Evolutionary conservation across 2,113 vertebrate genomes (phyloP).

Genomic region (Xiphorhynchus elegans): DNA sequence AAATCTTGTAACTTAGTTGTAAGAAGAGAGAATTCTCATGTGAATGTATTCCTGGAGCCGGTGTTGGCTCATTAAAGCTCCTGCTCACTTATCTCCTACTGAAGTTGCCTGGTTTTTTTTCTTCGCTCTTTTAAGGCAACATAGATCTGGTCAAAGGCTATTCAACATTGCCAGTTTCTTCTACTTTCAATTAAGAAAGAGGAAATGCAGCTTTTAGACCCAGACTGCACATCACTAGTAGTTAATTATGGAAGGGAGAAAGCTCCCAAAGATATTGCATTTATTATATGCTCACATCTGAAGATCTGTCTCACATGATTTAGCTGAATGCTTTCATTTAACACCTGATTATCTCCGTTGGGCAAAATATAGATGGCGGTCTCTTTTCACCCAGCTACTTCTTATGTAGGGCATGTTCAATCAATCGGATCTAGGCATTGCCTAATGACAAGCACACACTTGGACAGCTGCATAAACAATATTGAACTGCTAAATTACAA

Average conservation of each 20-base stretch:
- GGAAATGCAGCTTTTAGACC: not conserved
- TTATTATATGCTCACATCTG: not conserved
- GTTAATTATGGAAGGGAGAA: not conserved
- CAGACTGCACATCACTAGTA: not conserved
- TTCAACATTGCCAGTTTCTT: not conserved
- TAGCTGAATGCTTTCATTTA: not conserved
- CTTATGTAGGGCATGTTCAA: not conserved
- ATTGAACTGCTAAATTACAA: not conserved
- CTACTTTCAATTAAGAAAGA: not conserved
- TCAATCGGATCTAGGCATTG: not conserved
- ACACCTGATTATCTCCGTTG: not conserved
- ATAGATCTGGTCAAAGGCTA: not conserved
- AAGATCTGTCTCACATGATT: not conserved
- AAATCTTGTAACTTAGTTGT: too few species aligned
- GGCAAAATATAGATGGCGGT: not conserved
- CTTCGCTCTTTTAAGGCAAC: too few species aligned
- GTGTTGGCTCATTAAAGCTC: too few species aligned
- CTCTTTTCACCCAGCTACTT: not conserved
- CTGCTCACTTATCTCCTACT: too few species aligned
- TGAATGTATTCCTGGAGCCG: too few species aligned
- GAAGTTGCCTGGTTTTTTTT: too few species aligned
- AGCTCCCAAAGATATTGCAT: not conserved
- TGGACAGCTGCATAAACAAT: not conserved
- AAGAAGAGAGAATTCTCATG: too few species aligned
- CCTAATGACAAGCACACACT: not conserved